A percentile compares a stretch with the other conserved stretches of the same genome.
phyloP scores from a whole-genome alignment of 2,888 invertebrate species.

The Silvanus unidentatus region DNA sequence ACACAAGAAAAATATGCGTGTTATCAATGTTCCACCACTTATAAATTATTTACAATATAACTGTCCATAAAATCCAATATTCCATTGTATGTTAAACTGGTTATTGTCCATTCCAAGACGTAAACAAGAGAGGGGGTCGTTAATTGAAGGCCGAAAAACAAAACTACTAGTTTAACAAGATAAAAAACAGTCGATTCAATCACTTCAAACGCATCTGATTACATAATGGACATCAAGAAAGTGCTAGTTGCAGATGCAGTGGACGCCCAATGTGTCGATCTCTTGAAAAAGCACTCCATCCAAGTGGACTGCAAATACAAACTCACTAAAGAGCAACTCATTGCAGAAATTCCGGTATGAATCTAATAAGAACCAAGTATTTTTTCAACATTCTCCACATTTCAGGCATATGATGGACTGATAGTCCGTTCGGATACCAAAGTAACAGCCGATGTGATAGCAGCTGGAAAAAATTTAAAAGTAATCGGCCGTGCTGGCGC shows the following conservation, averaged over 20 bases:
- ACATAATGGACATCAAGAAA: conserved; percentile 61
- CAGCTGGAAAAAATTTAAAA: conserved; percentile 68
- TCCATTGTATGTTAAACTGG: conserved; percentile 12
- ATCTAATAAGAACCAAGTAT: background rate
- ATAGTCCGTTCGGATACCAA: conserved; percentile 93
- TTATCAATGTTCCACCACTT: no score
- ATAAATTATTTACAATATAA: background rate
- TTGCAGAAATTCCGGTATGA: conserved; percentile 76
- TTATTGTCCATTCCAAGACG: conserved; percentile 17
- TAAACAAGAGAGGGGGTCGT: conserved; percentile 20
- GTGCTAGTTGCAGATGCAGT: conserved; percentile 93
- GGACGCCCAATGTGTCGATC: conserved; percentile 76
- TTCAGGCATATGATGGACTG: conserved; percentile 83
- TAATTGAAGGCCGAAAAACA: conserved; percentile 17
- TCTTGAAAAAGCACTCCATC: conserved; percentile 71
- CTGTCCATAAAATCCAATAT: background rate
- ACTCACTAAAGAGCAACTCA: conserved; percentile 69
- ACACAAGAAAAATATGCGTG: no score
- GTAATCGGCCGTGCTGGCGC: conserved; percentile 96
- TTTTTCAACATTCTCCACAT: conserved; percentile 3
- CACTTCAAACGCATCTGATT: background rate
- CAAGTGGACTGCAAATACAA: conserved; percentile 74
- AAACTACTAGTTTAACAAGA: conserved; percentile 4
- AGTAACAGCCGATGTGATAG: conserved; percentile 82
- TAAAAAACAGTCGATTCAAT: background rate